phyloP scores from a whole-genome alignment of 2,888 invertebrate genomes.

The Patella depressa region DNA sequence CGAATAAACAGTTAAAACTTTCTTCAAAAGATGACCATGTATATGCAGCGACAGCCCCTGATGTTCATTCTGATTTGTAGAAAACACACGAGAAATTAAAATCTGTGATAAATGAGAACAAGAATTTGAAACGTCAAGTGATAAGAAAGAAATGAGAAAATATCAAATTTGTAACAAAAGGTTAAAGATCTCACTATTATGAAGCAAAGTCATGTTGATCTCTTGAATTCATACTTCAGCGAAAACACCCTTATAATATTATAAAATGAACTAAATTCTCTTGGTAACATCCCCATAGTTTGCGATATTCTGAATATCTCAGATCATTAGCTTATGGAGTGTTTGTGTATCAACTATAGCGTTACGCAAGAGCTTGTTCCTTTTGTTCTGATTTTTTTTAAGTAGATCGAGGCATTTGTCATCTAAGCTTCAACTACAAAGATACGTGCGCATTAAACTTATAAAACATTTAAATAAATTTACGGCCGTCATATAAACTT shows the following conservation, averaged over 20 bases:
- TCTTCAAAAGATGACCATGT: no score
- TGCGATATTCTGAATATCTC: slow-evolving; percentile 10
- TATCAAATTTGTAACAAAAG: neutral
- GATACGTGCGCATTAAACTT: no score
- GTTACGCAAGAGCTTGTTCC: no score
- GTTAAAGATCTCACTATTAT: slow-evolving; percentile 11
- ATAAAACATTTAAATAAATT: no score
- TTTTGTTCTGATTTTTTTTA: no score
- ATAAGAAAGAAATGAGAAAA: slow-evolving; percentile 8
- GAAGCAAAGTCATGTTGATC: neutral
- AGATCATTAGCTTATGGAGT: slow-evolving; percentile 14
- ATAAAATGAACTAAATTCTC: slow-evolving; percentile 11
- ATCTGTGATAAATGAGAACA: neutral
- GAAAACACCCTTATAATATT: slow-evolving; percentile 2
- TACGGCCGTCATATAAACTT: no score
- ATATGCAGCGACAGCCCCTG: no score
- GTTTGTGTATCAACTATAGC: slow-evolving; percentile 1
- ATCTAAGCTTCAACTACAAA: no score
- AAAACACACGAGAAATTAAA: no score
- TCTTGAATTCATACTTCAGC: slow-evolving; percentile 8
- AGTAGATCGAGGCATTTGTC: no score
- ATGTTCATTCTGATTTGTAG: no score
- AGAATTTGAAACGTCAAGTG: slow-evolving; percentile 2
- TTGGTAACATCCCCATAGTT: neutral
- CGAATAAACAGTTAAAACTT: no score